These are phyloP conservation scores for Trematomus bernacchii DNA, from an alignment of 2,797 vertebrate genomes.

Conservation along the genomic window DNA sequence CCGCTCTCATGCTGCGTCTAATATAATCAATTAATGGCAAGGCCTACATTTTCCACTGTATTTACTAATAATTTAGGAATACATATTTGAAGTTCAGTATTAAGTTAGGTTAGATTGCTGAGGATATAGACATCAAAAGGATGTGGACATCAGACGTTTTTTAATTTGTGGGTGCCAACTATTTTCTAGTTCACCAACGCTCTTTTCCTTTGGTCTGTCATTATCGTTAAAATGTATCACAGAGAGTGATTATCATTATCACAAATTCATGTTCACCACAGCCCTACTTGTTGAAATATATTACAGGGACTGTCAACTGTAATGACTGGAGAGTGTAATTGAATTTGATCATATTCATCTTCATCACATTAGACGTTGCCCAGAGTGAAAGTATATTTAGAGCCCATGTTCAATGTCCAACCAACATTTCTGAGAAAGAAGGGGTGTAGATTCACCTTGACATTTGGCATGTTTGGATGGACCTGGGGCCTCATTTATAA, in stretches of 20 bases:
- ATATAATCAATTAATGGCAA: neutral
- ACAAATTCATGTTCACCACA: constrained; percentile 43
- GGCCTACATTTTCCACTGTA: neutral
- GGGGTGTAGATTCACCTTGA: constrained; percentile 23
- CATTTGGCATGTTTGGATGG: constrained; percentile 13
- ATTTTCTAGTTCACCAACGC: constrained; percentile 59
- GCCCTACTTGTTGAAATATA: constrained; percentile 46
- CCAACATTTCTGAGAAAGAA: constrained; percentile 18
- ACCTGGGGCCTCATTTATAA: too few relatives aligned
- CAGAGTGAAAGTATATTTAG: constrained; percentile 42
- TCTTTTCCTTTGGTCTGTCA: constrained; percentile 61
- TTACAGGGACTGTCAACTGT: constrained; percentile 42
- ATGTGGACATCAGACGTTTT: constrained; percentile 54
- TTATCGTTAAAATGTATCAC: constrained; percentile 55
- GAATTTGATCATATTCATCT: constrained; percentile 67
- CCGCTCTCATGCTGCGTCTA: neutral
- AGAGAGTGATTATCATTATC: constrained; percentile 51
- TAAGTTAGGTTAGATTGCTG: constrained; percentile 25
- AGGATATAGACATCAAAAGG: constrained; percentile 59
- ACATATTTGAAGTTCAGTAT: constrained; percentile 24
- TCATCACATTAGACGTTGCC: constrained; percentile 57
- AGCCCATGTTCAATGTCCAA: constrained; percentile 45
- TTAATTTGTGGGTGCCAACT: constrained; percentile 36
- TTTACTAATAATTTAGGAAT: constrained; percentile 1
- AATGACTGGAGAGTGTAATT: constrained; percentile 57